These are phyloP conservation scores for Oncorhynchus nerka DNA, from an alignment of 2,113 vertebrate species.

Conservation along the genomic window DNA sequence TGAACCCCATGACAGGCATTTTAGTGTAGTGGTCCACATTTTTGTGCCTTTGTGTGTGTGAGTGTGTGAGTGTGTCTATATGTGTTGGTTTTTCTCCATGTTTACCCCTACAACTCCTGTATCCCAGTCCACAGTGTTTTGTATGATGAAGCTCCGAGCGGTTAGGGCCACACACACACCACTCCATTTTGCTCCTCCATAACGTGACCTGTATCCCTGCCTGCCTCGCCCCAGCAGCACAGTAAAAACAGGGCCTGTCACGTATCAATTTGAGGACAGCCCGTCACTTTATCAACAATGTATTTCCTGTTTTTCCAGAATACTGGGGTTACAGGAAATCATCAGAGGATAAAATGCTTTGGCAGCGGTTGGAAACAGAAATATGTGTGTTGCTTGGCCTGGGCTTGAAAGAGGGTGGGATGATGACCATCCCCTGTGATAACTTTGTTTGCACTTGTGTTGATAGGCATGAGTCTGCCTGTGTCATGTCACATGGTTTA, in stretches of 20 bases:
- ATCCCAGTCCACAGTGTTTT: background rate
- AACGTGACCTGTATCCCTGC: constrained; percentile 22
- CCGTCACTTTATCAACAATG: background rate
- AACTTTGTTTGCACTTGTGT: background rate
- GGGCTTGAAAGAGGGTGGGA: background rate
- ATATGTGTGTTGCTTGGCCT: background rate
- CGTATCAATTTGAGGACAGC: constrained; percentile 6
- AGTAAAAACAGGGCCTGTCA: constrained; percentile 21
- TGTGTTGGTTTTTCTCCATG: no score
- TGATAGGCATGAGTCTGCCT: constrained; percentile 18
- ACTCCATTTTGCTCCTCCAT: background rate
- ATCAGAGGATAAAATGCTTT: constrained; percentile 7
- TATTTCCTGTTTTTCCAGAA: constrained; percentile 12
- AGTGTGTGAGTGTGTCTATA: no score
- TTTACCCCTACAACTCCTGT: no score
- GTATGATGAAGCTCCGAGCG: background rate
- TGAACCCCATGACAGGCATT: no score
- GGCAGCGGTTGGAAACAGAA: background rate
- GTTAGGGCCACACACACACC: constrained; percentile 17
- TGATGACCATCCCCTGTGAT: background rate
- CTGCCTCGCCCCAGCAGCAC: constrained; percentile 14
- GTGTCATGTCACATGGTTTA: background rate
- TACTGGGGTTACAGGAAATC: constrained; percentile 1
- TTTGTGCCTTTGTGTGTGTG: no score
- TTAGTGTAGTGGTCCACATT: no score